Evolutionary conservation across 2,888 invertebrate genomes (phyloP), one percentile per base, ranked within the genome.

Genomic region (Pyrocoelia pectoralis): DNA sequence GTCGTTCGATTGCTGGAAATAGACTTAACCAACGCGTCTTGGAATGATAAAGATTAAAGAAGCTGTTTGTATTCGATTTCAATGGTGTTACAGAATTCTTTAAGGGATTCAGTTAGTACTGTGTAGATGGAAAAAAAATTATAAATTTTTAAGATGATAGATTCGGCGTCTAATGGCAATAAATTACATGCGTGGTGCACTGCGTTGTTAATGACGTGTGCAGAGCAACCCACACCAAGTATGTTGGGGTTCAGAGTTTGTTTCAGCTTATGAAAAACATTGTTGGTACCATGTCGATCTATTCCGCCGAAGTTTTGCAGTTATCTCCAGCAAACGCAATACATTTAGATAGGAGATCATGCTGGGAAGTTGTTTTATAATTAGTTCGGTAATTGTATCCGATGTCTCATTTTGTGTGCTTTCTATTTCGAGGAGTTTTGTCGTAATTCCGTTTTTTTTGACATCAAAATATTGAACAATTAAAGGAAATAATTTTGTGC

Each of bases 331-430:
- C 58, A 61, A 69, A 68, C 10, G 61, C 61, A 17, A 62, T 58
- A 48, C 66, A 48, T 61, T 72, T 69, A 3, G 52, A 52, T 28
- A 62, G 51, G 28, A 66, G 29, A 41, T 62, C 38, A 56, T 66
- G 57, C 52, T 40, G 13, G 10, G 48, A 49, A 62, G 41, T 46
- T 56, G 56, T 48, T 12, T 58, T 51, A 48, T 29, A 18, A 66
- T 56, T 38, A 65, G 29, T n/a, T 29, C 28, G 6, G 56, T 52
- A 24, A 70, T 54, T 18, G 67, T 61, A 13, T 61, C 52, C 2
- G 68, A 54, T 54, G 50, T 65, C 53, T 68, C 66, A 33, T 53
- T 53, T 53, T 53, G 8, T 5, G 38, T 53, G 13, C 13, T 9
- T n/a, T 53, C 40, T 38, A 53, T 38, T 53, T 53, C 38, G 38